phyloP scores from a whole-genome alignment of 2,888 invertebrate genomes.

The Melitaea athalia region DNA sequence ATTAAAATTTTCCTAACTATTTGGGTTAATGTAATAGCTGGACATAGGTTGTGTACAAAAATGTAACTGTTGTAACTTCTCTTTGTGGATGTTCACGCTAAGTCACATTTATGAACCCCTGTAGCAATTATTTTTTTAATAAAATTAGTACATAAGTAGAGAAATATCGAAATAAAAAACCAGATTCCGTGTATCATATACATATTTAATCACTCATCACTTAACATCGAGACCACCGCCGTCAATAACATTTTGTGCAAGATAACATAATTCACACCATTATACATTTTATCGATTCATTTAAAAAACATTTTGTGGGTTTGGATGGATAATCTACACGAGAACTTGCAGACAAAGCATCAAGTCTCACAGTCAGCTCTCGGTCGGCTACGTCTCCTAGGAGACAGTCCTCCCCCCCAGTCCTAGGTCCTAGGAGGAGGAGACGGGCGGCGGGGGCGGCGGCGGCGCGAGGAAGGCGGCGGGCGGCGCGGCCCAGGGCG shows the following conservation, averaged over 20 bases:
- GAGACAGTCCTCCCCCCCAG: neutral
- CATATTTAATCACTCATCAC: neutral
- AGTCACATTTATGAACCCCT: no score
- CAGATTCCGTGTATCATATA: neutral
- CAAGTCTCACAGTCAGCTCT: neutral
- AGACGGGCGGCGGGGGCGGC: conserved; percentile 72
- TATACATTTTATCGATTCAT: neutral
- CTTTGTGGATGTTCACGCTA: no score
- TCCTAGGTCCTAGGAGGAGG: conserved; percentile 48
- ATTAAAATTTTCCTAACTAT: no score
- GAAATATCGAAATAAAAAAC: neutral
- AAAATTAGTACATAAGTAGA: neutral
- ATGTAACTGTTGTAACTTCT: no score
- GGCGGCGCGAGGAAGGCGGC: conserved; percentile 76
- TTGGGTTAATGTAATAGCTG: no score
- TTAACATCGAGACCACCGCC: neutral
- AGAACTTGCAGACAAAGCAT: neutral
- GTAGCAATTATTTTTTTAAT: no score
- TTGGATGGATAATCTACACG: neutral
- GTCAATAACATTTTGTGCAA: conserved; percentile 8
- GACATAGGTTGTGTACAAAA: no score
- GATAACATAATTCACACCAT: neutral
- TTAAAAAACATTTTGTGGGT: neutral
- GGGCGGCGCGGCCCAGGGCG: conserved; percentile 72
- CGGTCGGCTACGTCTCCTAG: neutral